Evolutionary conservation across 1,140 invertebrate genomes (phyloP).

Genomic region (Apis florea): DNA sequence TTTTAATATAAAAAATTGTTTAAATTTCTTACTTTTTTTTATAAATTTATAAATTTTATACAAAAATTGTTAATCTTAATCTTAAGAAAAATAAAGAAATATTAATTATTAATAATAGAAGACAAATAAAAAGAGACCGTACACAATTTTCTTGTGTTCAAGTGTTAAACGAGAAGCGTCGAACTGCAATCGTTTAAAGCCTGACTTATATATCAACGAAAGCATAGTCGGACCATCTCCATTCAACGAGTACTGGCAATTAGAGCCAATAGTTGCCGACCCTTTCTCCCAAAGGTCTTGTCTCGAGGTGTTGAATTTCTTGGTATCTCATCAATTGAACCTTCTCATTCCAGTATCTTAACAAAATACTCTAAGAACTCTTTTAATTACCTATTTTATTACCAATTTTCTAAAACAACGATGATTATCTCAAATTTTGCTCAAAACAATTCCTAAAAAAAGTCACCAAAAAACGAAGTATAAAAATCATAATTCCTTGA

Average conservation of each 20-base stretch:
- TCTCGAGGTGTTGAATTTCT: slow-evolving; percentile 66
- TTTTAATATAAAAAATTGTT: no score
- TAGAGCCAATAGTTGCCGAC: slow-evolving; percentile 57
- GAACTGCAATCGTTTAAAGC: slow-evolving; percentile 46
- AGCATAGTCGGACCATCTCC: slow-evolving; percentile 46
- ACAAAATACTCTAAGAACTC: background rate
- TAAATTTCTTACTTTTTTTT: no score
- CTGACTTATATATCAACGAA: slow-evolving; percentile 43
- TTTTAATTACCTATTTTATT: background rate
- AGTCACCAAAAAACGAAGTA: no score
- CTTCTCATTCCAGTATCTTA: slow-evolving; percentile 34
- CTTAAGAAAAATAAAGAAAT: background rate
- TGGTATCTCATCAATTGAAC: slow-evolving; percentile 55
- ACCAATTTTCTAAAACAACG: no score
- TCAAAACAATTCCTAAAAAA: no score
- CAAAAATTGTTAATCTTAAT: background rate
- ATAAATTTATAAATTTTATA: background rate
- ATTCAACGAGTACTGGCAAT: slow-evolving; percentile 56
- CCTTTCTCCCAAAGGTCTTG: slow-evolving; percentile 48
- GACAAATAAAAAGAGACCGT: background rate
- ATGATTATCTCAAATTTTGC: no score
- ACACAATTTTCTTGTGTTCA: slow-evolving; percentile 54
- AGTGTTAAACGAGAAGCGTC: slow-evolving; percentile 70
- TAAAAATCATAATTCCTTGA: no score
- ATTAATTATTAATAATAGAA: background rate